A percentile compares a stretch with the other conserved stretches of the same genome.
phyloP scores from a whole-genome alignment of 2,797 vertebrate genomes.

The Dendrocincla fuliginosa region DNA sequence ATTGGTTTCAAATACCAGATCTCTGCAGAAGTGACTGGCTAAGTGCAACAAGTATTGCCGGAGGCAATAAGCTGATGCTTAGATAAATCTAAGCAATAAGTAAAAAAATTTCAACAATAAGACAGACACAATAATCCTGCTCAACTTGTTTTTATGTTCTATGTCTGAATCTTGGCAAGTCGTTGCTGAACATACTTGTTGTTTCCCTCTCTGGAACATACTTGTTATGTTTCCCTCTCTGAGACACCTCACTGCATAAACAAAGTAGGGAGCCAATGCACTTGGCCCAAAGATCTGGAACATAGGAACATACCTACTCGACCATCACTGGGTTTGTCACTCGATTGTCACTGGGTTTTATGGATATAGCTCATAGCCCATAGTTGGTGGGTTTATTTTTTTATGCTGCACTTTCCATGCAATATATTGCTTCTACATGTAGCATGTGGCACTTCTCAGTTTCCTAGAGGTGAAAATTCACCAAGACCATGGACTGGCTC shows the following conservation, averaged over 20 bases:
- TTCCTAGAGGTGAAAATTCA: background rate
- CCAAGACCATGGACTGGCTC: background rate
- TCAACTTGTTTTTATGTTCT: background rate
- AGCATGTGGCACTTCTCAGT: background rate
- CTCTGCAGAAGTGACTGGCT: background rate
- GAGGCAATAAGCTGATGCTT: background rate
- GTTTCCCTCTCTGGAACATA: background rate
- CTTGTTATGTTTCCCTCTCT: background rate
- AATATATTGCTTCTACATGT: background rate
- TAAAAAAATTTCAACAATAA: background rate
- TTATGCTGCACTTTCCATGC: background rate
- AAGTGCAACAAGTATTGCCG: background rate
- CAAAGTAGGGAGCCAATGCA: background rate
- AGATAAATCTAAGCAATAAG: background rate
- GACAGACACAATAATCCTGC: background rate
- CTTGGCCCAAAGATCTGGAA: background rate
- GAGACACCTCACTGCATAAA: background rate
- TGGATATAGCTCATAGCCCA: background rate
- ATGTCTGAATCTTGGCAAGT: background rate
- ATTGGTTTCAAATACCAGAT: background rate
- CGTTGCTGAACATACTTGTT: background rate
- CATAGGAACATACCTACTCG: background rate
- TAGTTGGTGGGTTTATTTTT: background rate
- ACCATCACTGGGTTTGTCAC: too few species aligned
- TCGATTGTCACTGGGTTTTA: background rate